Base-by-base conservation (phyloP, 1,140 invertebrate genomes). In the Drosophila persimilis region DNA sequence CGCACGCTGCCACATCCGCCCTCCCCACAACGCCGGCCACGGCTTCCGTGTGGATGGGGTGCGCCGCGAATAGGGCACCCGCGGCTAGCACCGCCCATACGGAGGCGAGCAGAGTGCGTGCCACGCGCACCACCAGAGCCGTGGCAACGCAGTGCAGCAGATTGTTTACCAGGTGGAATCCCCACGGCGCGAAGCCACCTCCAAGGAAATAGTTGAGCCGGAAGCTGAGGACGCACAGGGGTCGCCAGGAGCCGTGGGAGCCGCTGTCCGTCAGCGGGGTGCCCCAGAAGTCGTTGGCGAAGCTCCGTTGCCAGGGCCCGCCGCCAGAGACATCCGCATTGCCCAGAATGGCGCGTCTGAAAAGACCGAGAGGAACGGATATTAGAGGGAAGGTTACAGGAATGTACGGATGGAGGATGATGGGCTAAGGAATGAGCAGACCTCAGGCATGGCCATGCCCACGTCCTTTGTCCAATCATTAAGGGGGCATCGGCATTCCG, bases 41-140 rank as follows among this genome's bases (percentile, higher is more conserved):
- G 1, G 98, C 97, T 92, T 99, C 98, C 29, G 96, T 97, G 92
- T 99, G 98, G 73, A 99, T 95, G 15, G 98, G 98, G 93, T 99
- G 98, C 0, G 97, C 95, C 43, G 98, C 97, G 92, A 99, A 99
- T 24, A 98, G 93, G 2, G 98, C 91, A 2, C 97, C 96, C 0
- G 97, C 94, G 15, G 97, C 93, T 53, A 95, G 94, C 11, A 95
- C 94, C 7, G 95, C 94, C 88, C 95, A 92, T 78, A 93, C 93
- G 60, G 93, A 93, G 52, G 95, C 93, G 41, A 96, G 91, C 11
- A 96, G 91, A 41, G 94, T 93, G 50, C 94, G 92, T 8, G 95
- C 95, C 13, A 95, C 93, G 45, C 93, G 93, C 43, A 97, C 95
- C 43, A 98, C 95, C 29, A 98, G 93, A 6, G 94, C 94, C 0